Evolutionary conservation across 2,888 invertebrate species (phyloP), one percentile per base, ranked within the genome.

Genomic region (Diaphora mendica): DNA sequence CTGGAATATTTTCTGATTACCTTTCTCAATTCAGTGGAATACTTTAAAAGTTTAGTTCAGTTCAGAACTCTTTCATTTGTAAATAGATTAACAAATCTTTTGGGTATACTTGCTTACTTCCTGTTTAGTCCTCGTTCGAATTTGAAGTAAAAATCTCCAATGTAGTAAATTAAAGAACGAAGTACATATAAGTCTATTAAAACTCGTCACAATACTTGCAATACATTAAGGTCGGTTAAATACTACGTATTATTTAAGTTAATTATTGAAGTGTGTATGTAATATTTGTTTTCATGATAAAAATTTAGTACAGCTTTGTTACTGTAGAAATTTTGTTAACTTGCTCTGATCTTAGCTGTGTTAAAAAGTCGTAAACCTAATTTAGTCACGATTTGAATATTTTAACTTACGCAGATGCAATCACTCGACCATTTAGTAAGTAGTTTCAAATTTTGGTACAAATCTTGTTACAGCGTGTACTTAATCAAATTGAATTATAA

Each of bases 301-400:
- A 44, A 17, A 17, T 55, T n/a, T 55, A n/a, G n/a, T 55, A 0
- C 55, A 55, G 55, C n/a, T 55, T 13, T n/a, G n/a, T 55, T 55
- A n/a, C n/a, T n/a, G 55, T n/a, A 55, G 11, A 55, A 11, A 26
- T 7, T 42, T 8, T 44, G 5, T 44, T 26, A 67, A 67, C n/a
- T 26, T 9, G 44, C n/a, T 26, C 17, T 42, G 42, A 70, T 42
- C 62, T 70, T 70, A 17, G 39, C 69, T 42, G 39, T 62, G 62
- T 11, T 55, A 26, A 70, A 30, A 70, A 35, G 23, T 62, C 69
- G 26, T 70, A 70, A 70, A 70, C 39, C 62, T 62, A 26, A 55
- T 62, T 70, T 42, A 39, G 69, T 59, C 69, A 70, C 69, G 69
- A 70, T 30, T 59, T 39, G 30, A 62, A 59, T 26, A 39, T 62